These are phyloP conservation scores for Auanema sp. DNA, from an alignment of 2,888 invertebrate genomes.

Conservation along the genomic window DNA sequence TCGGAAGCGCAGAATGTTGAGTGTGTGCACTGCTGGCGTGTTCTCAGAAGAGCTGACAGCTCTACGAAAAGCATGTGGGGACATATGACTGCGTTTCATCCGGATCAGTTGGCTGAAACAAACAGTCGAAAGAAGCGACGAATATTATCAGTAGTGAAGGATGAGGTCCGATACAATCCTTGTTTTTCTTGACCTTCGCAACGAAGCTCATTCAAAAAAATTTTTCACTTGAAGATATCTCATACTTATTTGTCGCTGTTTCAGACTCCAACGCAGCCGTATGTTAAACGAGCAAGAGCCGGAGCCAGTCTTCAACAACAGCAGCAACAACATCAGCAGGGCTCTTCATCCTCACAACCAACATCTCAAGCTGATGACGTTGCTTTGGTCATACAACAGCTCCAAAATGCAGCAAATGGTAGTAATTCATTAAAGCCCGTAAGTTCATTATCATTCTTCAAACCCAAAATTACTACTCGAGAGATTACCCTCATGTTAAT, in stretches of 20 bases:
- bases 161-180: conserved; percentile 1
- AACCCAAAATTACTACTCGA: background rate
- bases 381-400: conserved; percentile 35
- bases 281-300: conserved; percentile 53
- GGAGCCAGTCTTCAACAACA: conserved; percentile 16
- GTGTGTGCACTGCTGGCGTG: conserved; percentile 53
- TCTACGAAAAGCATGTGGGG: conserved; percentile 58
- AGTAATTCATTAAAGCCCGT: background rate
- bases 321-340: background rate
- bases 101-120: conserved; percentile 43
- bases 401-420: conserved; percentile 21
- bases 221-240: too few relatives aligned
- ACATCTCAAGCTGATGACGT: conserved; percentile 18
- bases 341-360: conserved; percentile 5
- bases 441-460: background rate
- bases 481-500: background rate
- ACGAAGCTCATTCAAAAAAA: background rate
- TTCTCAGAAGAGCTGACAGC: conserved; percentile 48
- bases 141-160: conserved; percentile 11
- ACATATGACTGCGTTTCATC: conserved; percentile 54
- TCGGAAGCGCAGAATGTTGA: conserved; percentile 46
- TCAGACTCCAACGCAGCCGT: conserved; percentile 59
- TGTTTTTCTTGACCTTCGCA: background rate
- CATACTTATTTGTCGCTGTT: too few relatives aligned
- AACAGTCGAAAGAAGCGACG: conserved; percentile 40